phyloP scores from a whole-genome alignment of 2,797 vertebrate genomes.

The Enteromius anoplus region DNA sequence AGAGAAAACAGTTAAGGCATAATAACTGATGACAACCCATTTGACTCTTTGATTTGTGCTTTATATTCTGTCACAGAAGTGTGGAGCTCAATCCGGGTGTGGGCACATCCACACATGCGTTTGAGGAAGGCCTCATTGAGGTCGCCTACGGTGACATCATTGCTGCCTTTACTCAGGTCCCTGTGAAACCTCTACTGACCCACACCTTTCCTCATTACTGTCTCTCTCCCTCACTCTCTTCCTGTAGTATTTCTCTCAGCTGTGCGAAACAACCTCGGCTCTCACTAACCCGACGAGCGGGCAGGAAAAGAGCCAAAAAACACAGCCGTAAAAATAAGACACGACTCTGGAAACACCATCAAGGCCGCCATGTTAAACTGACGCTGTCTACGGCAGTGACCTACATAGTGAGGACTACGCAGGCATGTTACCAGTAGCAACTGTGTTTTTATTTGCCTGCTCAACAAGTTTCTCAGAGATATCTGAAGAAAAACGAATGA shows the following conservation, averaged over 20 bases:
- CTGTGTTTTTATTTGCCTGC: conserved; percentile 34
- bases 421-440: conserved; percentile 53
- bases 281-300: conserved; percentile 52
- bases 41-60: conserved; percentile 18
- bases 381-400: conserved; percentile 63
- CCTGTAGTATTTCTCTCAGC: conserved; percentile 57
- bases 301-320: conserved; percentile 75
- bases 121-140: conserved; percentile 39
- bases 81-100: conserved; percentile 53
- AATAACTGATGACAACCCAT: background rate
- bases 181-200: conserved; percentile 49
- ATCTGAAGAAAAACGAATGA: background rate
- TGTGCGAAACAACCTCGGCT: conserved; percentile 43
- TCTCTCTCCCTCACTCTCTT: conserved; percentile 46
- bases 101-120: conserved; percentile 45
- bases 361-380: conserved; percentile 63
- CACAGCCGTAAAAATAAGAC: conserved; percentile 78
- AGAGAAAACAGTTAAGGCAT: background rate
- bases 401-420: conserved; percentile 57
- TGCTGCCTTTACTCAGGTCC: conserved; percentile 41
- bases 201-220: conserved; percentile 44
- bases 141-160: conserved; percentile 60
- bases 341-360: conserved; percentile 78
- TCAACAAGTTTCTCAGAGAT: background rate
- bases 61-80: conserved; percentile 9